A percentile compares a stretch with the other conserved stretches of the same genome.
phyloP scores from a whole-genome alignment of 1,140 invertebrate genomes.

The Coptotermes formosanus region DNA sequence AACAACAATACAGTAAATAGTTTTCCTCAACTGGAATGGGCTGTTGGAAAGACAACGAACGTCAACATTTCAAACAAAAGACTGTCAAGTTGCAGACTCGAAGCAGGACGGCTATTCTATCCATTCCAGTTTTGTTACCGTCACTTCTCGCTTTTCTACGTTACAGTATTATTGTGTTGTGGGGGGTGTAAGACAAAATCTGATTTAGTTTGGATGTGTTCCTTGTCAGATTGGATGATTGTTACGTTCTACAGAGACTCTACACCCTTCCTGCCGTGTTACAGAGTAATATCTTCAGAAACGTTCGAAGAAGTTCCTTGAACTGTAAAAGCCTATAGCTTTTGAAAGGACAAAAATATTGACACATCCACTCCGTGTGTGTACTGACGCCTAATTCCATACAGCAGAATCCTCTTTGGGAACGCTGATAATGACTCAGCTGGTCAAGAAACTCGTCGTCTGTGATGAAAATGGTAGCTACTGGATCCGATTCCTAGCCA shows the following conservation, averaged over 20 bases:
- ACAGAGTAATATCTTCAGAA: background rate
- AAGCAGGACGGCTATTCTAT: background rate
- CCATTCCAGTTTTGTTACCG: background rate
- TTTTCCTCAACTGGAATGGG: background rate
- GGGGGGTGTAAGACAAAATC: background rate
- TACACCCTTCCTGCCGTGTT: background rate
- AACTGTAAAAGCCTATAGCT: background rate
- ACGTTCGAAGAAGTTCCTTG: background rate
- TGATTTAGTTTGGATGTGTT: slow-evolving; percentile 15
- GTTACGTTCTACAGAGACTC: background rate
- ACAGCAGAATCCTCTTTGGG: too few species aligned
- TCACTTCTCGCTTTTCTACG: background rate
- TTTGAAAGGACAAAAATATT: background rate
- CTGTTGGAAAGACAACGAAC: slow-evolving; percentile 3
- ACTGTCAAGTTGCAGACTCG: background rate
- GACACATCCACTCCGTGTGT: too few species aligned
- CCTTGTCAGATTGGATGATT: slow-evolving; percentile 13
- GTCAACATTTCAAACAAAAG: slow-evolving; percentile 1
- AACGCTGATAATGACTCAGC: too few species aligned
- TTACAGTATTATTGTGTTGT: background rate
- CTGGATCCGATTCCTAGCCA: too few species aligned
- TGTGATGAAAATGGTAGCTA: too few species aligned
- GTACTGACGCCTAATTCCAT: too few species aligned
- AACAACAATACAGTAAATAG: slow-evolving; percentile 10
- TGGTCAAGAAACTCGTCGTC: too few species aligned